Evolutionary conservation across 37 sponge, comb jelly and placozoan genomes (phyloP).

Genomic region (Chondrosia reniformis): DNA sequence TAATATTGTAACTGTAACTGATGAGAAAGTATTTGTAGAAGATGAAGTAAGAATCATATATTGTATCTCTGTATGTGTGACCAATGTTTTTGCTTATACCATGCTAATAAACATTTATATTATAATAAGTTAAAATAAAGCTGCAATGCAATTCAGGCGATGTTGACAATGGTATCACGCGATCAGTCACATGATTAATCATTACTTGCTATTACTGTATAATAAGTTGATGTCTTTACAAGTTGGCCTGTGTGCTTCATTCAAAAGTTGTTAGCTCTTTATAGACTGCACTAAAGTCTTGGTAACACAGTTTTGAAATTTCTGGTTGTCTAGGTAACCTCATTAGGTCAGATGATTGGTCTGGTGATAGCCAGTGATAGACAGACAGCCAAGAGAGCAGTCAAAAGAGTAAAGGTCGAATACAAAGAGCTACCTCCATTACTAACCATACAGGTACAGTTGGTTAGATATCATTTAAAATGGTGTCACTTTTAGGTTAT

Average conservation of each 20-base stretch:
- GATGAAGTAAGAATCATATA: too few relatives aligned
- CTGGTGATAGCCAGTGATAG: constrained; percentile 63
- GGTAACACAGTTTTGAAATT: too few relatives aligned
- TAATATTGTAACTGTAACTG: neutral
- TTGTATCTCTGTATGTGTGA: neutral
- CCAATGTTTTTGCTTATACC: neutral
- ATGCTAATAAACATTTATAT: neutral
- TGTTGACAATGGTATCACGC: too few relatives aligned
- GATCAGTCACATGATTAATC: too few relatives aligned
- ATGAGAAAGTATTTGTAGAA: constrained; percentile 72
- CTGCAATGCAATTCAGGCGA: too few relatives aligned
- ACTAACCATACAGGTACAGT: constrained; percentile 53
- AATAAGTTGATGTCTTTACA: too few relatives aligned
- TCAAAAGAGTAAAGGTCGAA: constrained; percentile 53
- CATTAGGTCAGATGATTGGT: constrained; percentile 80
- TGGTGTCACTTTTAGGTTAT: neutral
- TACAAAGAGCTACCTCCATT: constrained; percentile 71
- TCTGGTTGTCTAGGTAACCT: constrained; percentile 37
- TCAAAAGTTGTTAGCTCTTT: too few relatives aligned
- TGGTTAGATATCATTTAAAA: too few relatives aligned
- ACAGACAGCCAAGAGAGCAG: constrained; percentile 64
- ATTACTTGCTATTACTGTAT: too few relatives aligned
- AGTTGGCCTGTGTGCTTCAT: too few relatives aligned
- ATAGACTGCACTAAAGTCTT: too few relatives aligned
- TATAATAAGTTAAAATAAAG: neutral